Percentiles rank a stretch among this genome's conserved stretches.
These are phyloP conservation scores for Saccostrea echinata DNA, from an alignment of 1,140 invertebrate species.

Conservation along the genomic window DNA sequence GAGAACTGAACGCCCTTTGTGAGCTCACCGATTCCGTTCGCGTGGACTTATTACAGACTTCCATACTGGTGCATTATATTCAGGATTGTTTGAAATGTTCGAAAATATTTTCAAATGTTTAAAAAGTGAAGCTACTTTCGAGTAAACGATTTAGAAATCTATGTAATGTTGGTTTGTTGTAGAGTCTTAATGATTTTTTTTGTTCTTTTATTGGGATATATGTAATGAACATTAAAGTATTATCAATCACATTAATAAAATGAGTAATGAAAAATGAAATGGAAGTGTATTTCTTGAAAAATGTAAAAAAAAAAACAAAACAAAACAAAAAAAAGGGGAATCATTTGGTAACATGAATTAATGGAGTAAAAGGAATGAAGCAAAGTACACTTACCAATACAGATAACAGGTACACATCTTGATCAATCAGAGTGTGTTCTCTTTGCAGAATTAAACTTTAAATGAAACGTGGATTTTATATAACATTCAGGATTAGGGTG, in stretches of 20 bases:
- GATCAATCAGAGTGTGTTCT: background rate
- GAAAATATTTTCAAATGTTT: background rate
- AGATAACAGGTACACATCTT: background rate
- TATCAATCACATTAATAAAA: conserved; percentile 1
- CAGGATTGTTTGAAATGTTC: background rate
- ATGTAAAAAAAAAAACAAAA: background rate
- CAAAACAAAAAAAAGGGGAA: background rate
- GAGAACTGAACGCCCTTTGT: too few species aligned
- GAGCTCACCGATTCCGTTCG: background rate
- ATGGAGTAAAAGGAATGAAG: background rate
- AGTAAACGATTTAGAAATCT: background rate
- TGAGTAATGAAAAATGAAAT: background rate
- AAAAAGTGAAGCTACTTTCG: background rate
- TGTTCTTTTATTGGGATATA: conserved; percentile 2
- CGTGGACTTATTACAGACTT: background rate
- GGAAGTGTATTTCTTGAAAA: background rate
- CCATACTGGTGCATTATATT: background rate
- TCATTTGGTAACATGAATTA: background rate
- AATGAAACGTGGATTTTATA: background rate
- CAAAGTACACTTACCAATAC: conserved; percentile 1
- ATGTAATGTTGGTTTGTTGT: background rate
- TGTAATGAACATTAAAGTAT: conserved; percentile 7
- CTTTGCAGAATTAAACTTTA: background rate
- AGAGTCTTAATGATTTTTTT: background rate
- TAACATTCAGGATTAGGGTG: background rate